Percentiles rank a stretch among this genome's conserved stretches.
These are phyloP conservation scores for Tenthredo livida DNA, from an alignment of 2,888 invertebrate genomes.

Conservation along the genomic window DNA sequence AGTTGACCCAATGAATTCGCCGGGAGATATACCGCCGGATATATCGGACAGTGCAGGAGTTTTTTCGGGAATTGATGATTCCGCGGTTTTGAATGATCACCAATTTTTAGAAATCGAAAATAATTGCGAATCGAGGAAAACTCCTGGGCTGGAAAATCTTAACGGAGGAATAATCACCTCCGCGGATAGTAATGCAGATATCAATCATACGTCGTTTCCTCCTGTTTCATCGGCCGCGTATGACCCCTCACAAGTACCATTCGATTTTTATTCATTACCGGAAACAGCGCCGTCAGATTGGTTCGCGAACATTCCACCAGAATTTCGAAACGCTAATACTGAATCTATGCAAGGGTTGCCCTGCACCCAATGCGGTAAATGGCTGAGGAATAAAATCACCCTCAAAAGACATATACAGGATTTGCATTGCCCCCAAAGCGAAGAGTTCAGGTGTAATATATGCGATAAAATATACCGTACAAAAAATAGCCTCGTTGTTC, in stretches of 20 bases:
- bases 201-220: too few species aligned
- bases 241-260: background rate
- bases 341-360: constrained; percentile 61
- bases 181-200: background rate
- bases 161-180: too few species aligned
- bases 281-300: constrained; percentile 44
- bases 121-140: background rate
- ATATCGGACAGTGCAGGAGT: background rate
- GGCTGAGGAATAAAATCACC: constrained; percentile 70
- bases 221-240: background rate
- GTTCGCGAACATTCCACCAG: constrained; percentile 43
- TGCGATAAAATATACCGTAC: constrained; percentile 72
- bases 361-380: constrained; percentile 72
- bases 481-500: constrained; percentile 73
- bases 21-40: background rate
- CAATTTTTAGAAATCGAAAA: background rate
- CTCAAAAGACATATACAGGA: constrained; percentile 71
- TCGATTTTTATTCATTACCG: constrained; percentile 23
- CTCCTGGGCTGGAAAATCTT: background rate
- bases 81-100: background rate
- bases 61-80: background rate
- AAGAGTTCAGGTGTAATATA: constrained; percentile 70
- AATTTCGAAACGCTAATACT: constrained; percentile 47
- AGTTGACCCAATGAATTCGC: background rate
- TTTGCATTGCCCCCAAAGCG: constrained; percentile 70